These are phyloP conservation scores for Spilarctia lutea DNA, from an alignment of 2,888 invertebrate genomes.

Conservation along the genomic window DNA sequence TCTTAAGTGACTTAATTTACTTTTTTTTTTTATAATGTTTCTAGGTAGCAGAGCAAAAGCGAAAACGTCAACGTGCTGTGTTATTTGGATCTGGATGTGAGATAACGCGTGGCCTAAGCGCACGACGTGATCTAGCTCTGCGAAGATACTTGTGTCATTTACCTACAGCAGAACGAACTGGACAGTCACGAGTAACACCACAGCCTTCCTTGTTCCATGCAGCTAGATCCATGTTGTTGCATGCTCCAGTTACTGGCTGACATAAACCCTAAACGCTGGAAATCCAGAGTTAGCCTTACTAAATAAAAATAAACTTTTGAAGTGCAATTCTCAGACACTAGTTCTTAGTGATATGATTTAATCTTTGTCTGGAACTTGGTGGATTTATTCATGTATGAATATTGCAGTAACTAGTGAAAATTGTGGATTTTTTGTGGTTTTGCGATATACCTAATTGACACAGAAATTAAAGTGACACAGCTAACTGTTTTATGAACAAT, in stretches of 20 bases:
- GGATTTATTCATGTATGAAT: slow-evolving; percentile 31
- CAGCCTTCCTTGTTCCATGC: slow-evolving; percentile 85
- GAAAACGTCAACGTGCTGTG: slow-evolving; percentile 87
- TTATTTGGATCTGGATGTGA: slow-evolving; percentile 92
- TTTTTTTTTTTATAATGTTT: slow-evolving; percentile 33
- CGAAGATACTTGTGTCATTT: slow-evolving; percentile 90
- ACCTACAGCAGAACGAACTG: slow-evolving; percentile 88
- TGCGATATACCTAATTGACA: slow-evolving; percentile 33
- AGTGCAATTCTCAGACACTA: slow-evolving; percentile 48
- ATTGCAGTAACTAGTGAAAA: slow-evolving; percentile 44
- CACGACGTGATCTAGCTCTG: slow-evolving; percentile 92
- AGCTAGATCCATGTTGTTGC: slow-evolving; percentile 83
- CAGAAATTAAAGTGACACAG: slow-evolving; percentile 37
- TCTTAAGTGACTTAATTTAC: not conserved
- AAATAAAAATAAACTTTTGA: slow-evolving; percentile 23
- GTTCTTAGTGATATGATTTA: slow-evolving; percentile 38
- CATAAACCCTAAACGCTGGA: slow-evolving; percentile 49
- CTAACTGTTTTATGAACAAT: slow-evolving; percentile 35
- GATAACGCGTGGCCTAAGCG: slow-evolving; percentile 92
- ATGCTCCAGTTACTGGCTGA: slow-evolving; percentile 77
- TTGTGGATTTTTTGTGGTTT: slow-evolving; percentile 48
- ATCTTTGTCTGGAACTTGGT: slow-evolving; percentile 32
- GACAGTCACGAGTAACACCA: slow-evolving; percentile 77
- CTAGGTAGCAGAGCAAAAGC: slow-evolving; percentile 88
- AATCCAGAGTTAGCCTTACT: slow-evolving; percentile 41